A percentile compares a stretch with the other conserved stretches of the same genome.
Conservation (phyloP, 2,113 vertebrate genomes). For the Pterophyllum scalare region DNA sequence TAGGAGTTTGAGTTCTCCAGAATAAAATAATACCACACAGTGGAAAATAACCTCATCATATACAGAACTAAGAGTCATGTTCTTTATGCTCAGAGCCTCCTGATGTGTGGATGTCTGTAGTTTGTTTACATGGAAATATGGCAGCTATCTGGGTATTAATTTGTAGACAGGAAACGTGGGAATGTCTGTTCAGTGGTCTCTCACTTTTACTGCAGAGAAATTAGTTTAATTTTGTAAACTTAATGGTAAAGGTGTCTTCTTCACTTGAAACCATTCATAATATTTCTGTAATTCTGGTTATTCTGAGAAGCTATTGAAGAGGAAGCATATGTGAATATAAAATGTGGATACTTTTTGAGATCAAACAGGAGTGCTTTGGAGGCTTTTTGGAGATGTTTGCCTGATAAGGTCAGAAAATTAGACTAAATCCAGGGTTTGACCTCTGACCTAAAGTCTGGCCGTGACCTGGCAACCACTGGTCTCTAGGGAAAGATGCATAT, state of each 20-base stretch:
- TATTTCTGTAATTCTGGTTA: background rate
- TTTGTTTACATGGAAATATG: background rate
- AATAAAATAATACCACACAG: too few species aligned
- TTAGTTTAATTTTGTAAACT: background rate
- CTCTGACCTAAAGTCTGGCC: background rate
- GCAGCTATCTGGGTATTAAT: background rate
- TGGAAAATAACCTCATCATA: too few species aligned
- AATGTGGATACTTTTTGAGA: too few species aligned
- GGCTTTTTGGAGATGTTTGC: too few species aligned
- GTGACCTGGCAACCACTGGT: background rate
- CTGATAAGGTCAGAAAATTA: too few species aligned
- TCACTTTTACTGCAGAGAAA: background rate
- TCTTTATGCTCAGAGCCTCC: background rate
- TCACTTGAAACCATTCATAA: background rate
- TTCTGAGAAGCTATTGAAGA: background rate
- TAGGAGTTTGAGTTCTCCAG: background rate
- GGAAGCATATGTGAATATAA: background rate
- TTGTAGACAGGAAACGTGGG: background rate
- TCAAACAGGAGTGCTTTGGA: too few species aligned
- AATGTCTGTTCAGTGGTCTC: background rate
- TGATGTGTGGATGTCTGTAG: background rate
- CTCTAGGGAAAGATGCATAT: background rate
- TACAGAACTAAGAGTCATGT: background rate
- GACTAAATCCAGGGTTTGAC: too few species aligned
- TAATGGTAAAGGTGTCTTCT: background rate